A percentile compares a stretch with the other conserved stretches of the same genome.
These are phyloP conservation scores for Leucania comma DNA, from an alignment of 2,888 invertebrate genomes.

Conservation along the genomic window DNA sequence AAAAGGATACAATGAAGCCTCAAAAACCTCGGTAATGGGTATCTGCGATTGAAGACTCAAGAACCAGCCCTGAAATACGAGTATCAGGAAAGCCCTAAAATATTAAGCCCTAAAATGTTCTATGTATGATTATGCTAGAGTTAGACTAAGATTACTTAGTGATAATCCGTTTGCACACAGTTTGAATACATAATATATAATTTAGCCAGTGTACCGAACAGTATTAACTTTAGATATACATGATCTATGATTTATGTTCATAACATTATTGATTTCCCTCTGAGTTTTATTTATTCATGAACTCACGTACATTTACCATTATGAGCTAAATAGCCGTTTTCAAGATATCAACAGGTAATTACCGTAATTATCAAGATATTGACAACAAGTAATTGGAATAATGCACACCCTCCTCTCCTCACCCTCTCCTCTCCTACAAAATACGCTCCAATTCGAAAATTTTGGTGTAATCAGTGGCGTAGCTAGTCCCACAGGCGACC, in stretches of 20 bases:
- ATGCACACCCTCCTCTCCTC: too few species aligned
- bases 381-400: background rate
- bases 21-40: background rate
- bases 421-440: too few species aligned
- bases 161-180: background rate
- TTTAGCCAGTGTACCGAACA: background rate
- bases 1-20: background rate
- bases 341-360: background rate
- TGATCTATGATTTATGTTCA: background rate
- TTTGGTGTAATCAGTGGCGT: too few species aligned
- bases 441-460: too few species aligned
- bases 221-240: background rate
- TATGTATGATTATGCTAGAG: background rate
- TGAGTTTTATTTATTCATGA: constrained; percentile 21
- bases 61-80: background rate
- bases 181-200: background rate
- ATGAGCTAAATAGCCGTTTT: background rate
- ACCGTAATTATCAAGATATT: background rate
- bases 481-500: too few species aligned
- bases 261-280: constrained; percentile 14
- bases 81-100: background rate
- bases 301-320: background rate
- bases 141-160: background rate
- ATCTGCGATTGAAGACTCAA: background rate
- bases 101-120: background rate